A percentile compares a stretch with the other conserved stretches of the same genome.
These are phyloP conservation scores for Axinella damicornis DNA, from an alignment of 37 sponge, comb jelly and placozoan genomes.

Conservation along the genomic window DNA sequence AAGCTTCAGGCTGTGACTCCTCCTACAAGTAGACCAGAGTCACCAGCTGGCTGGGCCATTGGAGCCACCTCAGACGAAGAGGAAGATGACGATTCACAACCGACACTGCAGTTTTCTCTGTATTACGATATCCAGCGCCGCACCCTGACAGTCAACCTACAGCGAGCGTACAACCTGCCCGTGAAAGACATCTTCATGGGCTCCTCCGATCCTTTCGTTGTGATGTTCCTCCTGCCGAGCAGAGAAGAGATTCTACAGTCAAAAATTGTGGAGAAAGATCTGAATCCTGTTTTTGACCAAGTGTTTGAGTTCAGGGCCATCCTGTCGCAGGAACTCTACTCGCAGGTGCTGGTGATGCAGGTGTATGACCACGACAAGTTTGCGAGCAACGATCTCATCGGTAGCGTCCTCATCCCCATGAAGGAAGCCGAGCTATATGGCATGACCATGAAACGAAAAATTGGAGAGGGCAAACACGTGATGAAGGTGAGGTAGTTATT, in stretches of 20 bases:
- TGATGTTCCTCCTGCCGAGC: slow-evolving; percentile 52
- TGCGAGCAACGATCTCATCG: slow-evolving; percentile 13
- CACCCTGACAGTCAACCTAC: slow-evolving; percentile 47
- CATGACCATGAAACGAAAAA: slow-evolving; percentile 4
- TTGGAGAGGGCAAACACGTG: background rate
- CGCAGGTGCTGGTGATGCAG: slow-evolving; percentile 34
- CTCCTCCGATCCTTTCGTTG: slow-evolving; percentile 19
- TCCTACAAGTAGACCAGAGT: too few species aligned
- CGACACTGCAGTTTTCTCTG: slow-evolving; percentile 53
- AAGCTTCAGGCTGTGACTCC: too few species aligned
- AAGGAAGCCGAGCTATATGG: slow-evolving; percentile 54
- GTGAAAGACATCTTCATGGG: background rate
- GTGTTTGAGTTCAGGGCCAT: slow-evolving; percentile 65
- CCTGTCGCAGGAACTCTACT: slow-evolving; percentile 25
- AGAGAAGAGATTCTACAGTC: slow-evolving; percentile 45
- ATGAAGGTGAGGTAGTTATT: slow-evolving; percentile 6
- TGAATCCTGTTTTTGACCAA: slow-evolving; percentile 47
- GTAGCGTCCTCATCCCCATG: slow-evolving; percentile 30
- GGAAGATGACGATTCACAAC: slow-evolving; percentile 4
- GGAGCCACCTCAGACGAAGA: too few species aligned
- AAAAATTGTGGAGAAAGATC: background rate
- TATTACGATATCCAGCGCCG: slow-evolving; percentile 64
- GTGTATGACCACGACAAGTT: slow-evolving; percentile 28
- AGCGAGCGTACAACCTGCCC: slow-evolving; percentile 16
- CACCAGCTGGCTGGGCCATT: too few species aligned